Evolutionary conservation across 2,888 invertebrate species (phyloP), one percentile per base, ranked within the genome.

Genomic region (Brachyptera putata): DNA sequence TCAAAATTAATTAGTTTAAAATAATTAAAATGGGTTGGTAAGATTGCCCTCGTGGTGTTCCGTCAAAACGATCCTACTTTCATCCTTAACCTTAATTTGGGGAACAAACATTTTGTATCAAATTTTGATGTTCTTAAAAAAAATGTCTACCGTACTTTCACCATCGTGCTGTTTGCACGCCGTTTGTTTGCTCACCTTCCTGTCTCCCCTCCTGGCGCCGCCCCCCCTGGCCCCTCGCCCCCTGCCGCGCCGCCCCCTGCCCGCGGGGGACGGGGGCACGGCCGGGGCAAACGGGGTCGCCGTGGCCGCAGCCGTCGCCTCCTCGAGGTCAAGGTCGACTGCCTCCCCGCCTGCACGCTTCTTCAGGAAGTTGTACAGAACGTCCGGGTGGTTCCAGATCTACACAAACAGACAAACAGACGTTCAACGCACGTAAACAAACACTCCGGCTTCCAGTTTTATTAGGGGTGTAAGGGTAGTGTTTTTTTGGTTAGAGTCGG

Each of bases 351-450:
- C 86, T 63, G 85, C 85, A 48, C 89, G 83, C 72, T 92, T 92
- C 70, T 86, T 87, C 60, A 95, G 74, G 71, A 92, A 93, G 71
- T 93, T 88, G 72, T 91, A 94, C 25, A 95, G 74, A 16, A 95
- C 91, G 73, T 95, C 95, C 0, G 95, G 94, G 76, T 95, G 95
- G 73, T 95, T 95, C 95, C 95, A 95, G 68, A 95, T 94, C 82
- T 84, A 69, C 7, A 3, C 7, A n/a, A n/a, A n/a, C 16, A 11
- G 11, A 34, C 11, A 9, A 34, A 11, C 34, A 11, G 34, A 11
- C 34, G 34, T 7, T 11, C 7, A 7, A 34, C 34, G 11, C 7
- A 34, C 11, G 34, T 34, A n/a, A n/a, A n/a, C n/a, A n/a, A n/a
- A n/a, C n/a, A n/a, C n/a, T n/a, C n/a, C n/a, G n/a, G n/a, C n/a